Evolutionary conservation across 2,797 vertebrate genomes (phyloP).

Genomic region (Crax fasciolata): DNA sequence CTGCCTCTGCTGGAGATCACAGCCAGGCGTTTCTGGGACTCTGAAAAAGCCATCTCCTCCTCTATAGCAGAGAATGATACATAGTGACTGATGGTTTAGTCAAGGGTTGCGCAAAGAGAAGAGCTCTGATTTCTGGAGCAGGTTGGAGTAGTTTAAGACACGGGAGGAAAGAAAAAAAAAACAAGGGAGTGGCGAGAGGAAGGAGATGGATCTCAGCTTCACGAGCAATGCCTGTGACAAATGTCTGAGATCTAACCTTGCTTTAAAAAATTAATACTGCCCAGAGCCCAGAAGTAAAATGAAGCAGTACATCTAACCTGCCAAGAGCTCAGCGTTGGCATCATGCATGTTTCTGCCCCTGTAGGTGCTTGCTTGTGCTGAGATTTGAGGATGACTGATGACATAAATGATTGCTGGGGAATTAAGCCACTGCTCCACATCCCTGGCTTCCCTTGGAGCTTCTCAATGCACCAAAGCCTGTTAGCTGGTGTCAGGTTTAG

Average conservation of each 20-base stretch:
- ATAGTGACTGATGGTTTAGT: not conserved
- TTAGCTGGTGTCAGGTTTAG: not conserved
- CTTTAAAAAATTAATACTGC: conserved; percentile 48
- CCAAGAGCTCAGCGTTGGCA: not conserved
- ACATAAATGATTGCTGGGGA: not conserved
- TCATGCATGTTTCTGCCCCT: accelerated
- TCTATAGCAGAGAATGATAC: not conserved
- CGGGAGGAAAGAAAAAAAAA: not conserved
- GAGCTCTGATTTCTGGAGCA: not conserved
- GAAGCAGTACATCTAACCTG: conserved; percentile 5
- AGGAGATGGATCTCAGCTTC: conserved; percentile 30
- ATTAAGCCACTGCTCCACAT: not conserved
- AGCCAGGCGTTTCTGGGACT: not conserved
- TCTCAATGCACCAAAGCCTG: not conserved
- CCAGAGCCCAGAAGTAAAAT: conserved; percentile 18
- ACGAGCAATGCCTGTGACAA: not conserved
- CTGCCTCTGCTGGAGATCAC: not conserved
- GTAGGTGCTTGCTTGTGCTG: not conserved
- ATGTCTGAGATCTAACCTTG: conserved; percentile 17
- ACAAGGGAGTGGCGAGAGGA: not conserved
- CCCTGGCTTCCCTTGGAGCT: not conserved
- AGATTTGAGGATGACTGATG: not conserved
- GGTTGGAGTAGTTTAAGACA: not conserved
- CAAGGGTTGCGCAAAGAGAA: not conserved
- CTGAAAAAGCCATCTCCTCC: not conserved